phyloP scores from a whole-genome alignment of 2,797 vertebrate genomes.

The Fratercula arctica region DNA sequence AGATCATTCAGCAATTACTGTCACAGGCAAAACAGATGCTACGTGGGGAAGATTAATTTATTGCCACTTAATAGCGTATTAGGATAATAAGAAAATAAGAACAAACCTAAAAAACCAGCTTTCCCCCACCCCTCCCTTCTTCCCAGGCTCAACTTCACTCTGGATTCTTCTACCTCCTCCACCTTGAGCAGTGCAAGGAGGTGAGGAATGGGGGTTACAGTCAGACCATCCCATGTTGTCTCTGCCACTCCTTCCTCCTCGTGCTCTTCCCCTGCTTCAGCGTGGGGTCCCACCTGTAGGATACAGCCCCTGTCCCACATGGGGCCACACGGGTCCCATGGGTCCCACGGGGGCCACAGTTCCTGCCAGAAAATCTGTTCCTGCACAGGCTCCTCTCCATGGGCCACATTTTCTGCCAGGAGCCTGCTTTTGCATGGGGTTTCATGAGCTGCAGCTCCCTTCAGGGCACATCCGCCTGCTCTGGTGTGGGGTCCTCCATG shows the following conservation, averaged over 20 bases:
- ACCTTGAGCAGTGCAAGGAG: fast-evolving
- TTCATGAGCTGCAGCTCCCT: not conserved
- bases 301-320: not conserved
- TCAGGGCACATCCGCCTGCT: not conserved
- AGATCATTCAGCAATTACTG: not conserved
- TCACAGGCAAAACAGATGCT: not conserved
- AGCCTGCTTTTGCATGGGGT: too few relatives aligned
- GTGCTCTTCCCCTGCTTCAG: not conserved
- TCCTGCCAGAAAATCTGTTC: not conserved
- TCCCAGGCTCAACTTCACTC: not conserved
- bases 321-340: too few relatives aligned
- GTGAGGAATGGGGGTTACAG: not conserved
- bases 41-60: not conserved
- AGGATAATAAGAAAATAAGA: not conserved
- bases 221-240: not conserved
- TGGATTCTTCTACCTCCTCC: not conserved
- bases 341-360: not conserved
- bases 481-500: fast-evolving
- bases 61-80: not conserved
- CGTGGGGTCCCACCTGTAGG: fast-evolving
- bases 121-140: fast-evolving
- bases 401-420: not conserved
- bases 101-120: not conserved
- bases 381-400: not conserved
- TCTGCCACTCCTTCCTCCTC: not conserved